A percentile compares a stretch with the other conserved stretches of the same genome.
phyloP scores from a whole-genome alignment of 2,113 vertebrate species.

The Geococcyx californianus region DNA sequence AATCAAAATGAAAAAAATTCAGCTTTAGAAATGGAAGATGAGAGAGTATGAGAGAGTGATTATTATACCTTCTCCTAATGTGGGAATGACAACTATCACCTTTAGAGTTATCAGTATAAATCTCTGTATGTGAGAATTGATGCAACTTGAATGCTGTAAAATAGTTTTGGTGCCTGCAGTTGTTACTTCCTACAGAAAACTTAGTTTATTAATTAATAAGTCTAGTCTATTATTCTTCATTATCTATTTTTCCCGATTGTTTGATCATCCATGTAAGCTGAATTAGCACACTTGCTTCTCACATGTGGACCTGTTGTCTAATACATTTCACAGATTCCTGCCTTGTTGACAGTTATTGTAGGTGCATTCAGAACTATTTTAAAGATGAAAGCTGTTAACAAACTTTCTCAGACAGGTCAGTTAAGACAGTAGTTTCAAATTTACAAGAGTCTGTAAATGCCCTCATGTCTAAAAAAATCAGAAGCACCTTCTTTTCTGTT shows the following conservation, averaged over 20 bases:
- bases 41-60: background rate
- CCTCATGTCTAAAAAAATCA: background rate
- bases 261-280: slow-evolving; percentile 48
- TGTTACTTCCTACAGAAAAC: background rate
- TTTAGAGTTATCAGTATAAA: background rate
- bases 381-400: slow-evolving; percentile 66
- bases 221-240: background rate
- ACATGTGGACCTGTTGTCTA: slow-evolving; percentile 47
- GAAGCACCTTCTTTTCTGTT: background rate
- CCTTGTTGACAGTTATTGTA: slow-evolving; percentile 66
- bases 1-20: background rate
- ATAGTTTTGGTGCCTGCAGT: background rate
- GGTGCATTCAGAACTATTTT: slow-evolving; percentile 69
- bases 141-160: background rate
- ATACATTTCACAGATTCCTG: slow-evolving; percentile 58
- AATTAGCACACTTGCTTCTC: slow-evolving; percentile 52
- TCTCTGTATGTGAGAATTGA: background rate
- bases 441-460: background rate
- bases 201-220: background rate
- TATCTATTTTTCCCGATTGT: background rate
- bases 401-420: slow-evolving; percentile 52
- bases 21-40: background rate
- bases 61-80: background rate
- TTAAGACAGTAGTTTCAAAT: slow-evolving; percentile 53
- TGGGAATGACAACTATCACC: background rate